phyloP scores from a whole-genome alignment of 2,888 invertebrate species.

The Rhorus exstirpatorius region DNA sequence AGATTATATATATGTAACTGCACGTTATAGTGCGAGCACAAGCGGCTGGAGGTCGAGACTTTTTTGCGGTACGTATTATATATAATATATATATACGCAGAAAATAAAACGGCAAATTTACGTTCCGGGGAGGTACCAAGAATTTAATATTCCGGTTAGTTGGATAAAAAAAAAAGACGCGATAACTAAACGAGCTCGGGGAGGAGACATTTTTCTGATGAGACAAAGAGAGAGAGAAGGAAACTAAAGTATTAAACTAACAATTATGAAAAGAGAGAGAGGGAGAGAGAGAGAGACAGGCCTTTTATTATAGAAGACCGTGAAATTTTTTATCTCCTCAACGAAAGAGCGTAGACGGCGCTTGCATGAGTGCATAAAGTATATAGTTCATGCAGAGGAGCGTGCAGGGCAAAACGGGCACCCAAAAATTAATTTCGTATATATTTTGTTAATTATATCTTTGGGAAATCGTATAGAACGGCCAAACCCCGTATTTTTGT shows the following conservation, averaged over 20 bases:
- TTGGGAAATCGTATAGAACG: no score
- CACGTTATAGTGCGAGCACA: not conserved
- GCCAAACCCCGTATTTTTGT: no score
- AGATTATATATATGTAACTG: not conserved
- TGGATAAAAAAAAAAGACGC: conserved; percentile 42
- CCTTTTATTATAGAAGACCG: conserved; percentile 43
- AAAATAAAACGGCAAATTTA: conserved; percentile 12
- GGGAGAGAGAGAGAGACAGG: not conserved
- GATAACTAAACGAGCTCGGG: conserved; percentile 54
- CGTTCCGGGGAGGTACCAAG: conserved; percentile 36
- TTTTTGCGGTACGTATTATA: conserved; percentile 5
- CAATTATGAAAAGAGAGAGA: conserved; percentile 16
- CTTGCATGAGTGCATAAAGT: no score
- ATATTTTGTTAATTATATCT: no score
- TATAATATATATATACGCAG: not conserved
- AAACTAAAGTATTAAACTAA: not conserved
- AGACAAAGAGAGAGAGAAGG: not conserved
- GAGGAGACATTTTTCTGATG: conserved; percentile 18
- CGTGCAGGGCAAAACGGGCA: no score
- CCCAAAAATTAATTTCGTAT: no score
- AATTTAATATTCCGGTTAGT: conserved; percentile 59
- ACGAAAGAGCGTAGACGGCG: no score
- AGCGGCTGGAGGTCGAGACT: not conserved
- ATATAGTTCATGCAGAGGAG: no score
- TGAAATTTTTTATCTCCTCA: conserved; percentile 17